A percentile compares a stretch with the other conserved stretches of the same genome.
phyloP scores from a whole-genome alignment of 2,797 vertebrate genomes.

The Cercopithecus diana region DNA sequence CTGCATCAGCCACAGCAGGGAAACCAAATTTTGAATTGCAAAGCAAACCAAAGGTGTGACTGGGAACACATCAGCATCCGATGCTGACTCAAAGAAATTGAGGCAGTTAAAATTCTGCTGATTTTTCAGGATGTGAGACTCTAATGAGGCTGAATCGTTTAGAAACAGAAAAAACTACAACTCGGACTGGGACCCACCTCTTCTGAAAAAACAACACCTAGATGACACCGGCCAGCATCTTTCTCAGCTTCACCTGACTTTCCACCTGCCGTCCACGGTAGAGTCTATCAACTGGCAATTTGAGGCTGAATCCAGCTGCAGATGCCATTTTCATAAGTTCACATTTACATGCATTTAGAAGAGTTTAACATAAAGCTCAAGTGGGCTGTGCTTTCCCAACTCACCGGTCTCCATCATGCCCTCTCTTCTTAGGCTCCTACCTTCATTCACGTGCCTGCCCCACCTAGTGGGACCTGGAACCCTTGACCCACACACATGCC shows the following conservation, averaged over 20 bases:
- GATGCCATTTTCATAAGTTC: neutral
- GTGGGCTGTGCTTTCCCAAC: neutral
- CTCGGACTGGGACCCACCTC: neutral
- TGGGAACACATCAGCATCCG: neutral
- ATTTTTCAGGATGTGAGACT: slow-evolving; percentile 43
- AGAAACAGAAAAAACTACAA: neutral
- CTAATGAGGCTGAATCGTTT: neutral
- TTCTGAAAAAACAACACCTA: neutral
- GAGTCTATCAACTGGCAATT: neutral
- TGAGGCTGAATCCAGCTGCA: neutral
- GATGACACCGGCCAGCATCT: neutral
- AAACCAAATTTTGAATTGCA: slow-evolving; percentile 62
- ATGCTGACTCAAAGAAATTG: slow-evolving; percentile 39
- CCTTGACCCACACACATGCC: neutral
- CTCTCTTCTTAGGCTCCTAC: neutral
- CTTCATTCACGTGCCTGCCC: neutral
- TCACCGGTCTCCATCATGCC: neutral
- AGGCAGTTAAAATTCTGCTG: slow-evolving; percentile 69
- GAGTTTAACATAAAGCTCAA: neutral
- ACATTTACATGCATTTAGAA: neutral
- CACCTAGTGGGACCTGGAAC: neutral
- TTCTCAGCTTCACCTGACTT: neutral
- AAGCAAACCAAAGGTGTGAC: slow-evolving; percentile 56
- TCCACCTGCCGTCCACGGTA: neutral
- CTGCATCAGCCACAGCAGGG: slow-evolving; percentile 31